These are phyloP conservation scores for Addax nasomaculatus DNA, from an alignment of 2,113 vertebrate species.

Conservation along the genomic window DNA sequence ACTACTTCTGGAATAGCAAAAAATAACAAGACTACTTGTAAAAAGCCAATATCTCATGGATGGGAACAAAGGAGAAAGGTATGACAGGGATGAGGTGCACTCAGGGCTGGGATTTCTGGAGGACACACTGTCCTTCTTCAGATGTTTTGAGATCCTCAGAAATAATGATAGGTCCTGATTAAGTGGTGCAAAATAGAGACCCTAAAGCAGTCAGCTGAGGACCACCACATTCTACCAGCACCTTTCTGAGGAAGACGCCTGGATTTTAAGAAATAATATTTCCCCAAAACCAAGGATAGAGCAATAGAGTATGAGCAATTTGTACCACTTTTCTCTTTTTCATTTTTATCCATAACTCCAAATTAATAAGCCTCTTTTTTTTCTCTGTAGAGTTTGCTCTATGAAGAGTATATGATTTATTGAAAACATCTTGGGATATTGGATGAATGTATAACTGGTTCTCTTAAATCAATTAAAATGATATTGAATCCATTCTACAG, in stretches of 20 bases:
- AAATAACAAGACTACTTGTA: background rate
- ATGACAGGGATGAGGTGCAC: fast-evolving
- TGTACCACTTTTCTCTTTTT: background rate
- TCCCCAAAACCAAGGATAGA: background rate
- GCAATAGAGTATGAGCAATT: background rate
- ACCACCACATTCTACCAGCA: background rate
- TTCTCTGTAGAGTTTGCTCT: background rate
- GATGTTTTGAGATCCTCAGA: background rate
- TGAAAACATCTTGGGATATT: background rate
- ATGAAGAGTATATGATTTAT: background rate
- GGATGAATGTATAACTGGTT: background rate
- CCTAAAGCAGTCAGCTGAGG: background rate
- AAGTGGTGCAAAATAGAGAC: background rate
- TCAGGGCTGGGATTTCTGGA: background rate
- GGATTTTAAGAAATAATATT: background rate
- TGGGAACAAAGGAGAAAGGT: background rate
- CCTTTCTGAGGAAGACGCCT: background rate
- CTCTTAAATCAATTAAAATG: background rate
- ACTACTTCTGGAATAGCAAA: background rate
- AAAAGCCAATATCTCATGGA: background rate
- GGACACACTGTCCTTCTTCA: background rate
- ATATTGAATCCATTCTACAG: background rate
- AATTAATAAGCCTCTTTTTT: background rate
- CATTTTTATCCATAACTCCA: background rate
- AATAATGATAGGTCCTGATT: background rate